Conservation (phyloP, 2,797 vertebrate genomes). For the Adrianichthys oophorus region DNA sequence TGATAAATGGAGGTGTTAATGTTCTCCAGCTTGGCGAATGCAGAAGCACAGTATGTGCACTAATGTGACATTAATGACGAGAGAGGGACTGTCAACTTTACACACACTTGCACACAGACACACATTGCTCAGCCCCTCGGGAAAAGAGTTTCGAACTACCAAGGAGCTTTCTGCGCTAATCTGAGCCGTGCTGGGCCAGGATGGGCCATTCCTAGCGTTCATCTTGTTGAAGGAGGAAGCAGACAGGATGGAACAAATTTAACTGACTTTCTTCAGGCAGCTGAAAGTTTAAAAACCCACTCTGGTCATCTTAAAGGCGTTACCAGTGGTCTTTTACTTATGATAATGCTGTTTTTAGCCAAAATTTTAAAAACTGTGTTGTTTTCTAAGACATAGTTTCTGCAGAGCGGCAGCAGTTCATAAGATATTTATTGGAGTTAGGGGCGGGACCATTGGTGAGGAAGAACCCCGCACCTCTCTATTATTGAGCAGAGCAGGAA, state of each 20-base stretch:
- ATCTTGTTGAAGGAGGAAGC: slow-evolving; percentile 41
- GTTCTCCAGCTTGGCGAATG: slow-evolving; percentile 53
- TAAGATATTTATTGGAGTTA: too few relatives aligned
- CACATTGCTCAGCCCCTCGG: slow-evolving; percentile 28
- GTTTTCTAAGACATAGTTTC: too few relatives aligned
- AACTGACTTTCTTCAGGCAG: slow-evolving; percentile 51
- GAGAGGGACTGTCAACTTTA: slow-evolving; percentile 43
- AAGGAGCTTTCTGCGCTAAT: slow-evolving; percentile 33
- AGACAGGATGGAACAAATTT: slow-evolving; percentile 48
- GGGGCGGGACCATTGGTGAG: too few relatives aligned
- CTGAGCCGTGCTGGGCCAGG: slow-evolving; percentile 29
- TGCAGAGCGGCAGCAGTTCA: too few relatives aligned
- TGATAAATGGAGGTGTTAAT: slow-evolving; percentile 63
- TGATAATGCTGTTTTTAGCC: too few relatives aligned
- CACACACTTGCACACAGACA: slow-evolving; percentile 31
- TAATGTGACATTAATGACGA: slow-evolving; percentile 67
- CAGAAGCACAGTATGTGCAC: slow-evolving; percentile 52
- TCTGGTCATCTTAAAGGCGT: too few relatives aligned
- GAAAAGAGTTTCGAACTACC: slow-evolving; percentile 38
- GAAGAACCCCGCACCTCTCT: too few relatives aligned
- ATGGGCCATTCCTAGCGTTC: slow-evolving; percentile 25
- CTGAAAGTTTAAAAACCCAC: slow-evolving; percentile 20
- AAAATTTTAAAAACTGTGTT: too few relatives aligned
- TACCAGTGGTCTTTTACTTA: too few relatives aligned
- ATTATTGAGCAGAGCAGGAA: too few relatives aligned